Percentiles rank a stretch among this genome's conserved stretches.
phyloP scores from a whole-genome alignment of 2,113 vertebrate species.

The Muntiacus reevesi region DNA sequence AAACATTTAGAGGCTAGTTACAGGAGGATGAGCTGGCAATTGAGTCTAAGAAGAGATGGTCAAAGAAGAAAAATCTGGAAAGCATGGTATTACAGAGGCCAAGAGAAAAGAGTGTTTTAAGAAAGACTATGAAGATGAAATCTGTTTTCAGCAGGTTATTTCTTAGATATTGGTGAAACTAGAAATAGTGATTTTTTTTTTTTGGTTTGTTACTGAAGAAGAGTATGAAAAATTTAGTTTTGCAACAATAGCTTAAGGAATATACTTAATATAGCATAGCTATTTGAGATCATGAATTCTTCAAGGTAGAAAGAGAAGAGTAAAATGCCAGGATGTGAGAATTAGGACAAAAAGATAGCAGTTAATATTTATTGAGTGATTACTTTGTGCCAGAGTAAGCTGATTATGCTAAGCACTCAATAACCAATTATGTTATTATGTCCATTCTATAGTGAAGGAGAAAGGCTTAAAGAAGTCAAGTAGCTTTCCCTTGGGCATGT shows the following conservation, averaged over 20 bases:
- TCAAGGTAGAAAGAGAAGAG: neutral
- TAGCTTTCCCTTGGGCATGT: neutral
- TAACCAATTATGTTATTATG: neutral
- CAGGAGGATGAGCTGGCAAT: neutral
- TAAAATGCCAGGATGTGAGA: neutral
- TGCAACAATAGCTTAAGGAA: neutral
- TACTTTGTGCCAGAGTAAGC: constrained; percentile 39
- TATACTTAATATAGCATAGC: neutral
- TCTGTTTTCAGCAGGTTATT: neutral
- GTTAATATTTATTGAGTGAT: constrained; percentile 35
- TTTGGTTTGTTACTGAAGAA: neutral
- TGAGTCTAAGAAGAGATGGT: neutral
- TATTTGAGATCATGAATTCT: neutral
- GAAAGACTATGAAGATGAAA: neutral
- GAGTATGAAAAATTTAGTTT: neutral
- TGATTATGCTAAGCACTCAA: neutral
- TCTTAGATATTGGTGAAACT: neutral
- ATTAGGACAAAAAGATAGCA: constrained; percentile 21
- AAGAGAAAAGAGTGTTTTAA: neutral
- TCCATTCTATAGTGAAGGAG: constrained; percentile 5
- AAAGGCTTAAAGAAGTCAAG: neutral
- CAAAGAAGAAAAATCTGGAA: constrained; percentile 13
- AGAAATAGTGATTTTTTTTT: neutral
- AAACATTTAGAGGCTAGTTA: neutral
- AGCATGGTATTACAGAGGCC: neutral